Conservation (phyloP, 1,140 invertebrate genomes). For the Trypoxylus dichotomus region DNA sequence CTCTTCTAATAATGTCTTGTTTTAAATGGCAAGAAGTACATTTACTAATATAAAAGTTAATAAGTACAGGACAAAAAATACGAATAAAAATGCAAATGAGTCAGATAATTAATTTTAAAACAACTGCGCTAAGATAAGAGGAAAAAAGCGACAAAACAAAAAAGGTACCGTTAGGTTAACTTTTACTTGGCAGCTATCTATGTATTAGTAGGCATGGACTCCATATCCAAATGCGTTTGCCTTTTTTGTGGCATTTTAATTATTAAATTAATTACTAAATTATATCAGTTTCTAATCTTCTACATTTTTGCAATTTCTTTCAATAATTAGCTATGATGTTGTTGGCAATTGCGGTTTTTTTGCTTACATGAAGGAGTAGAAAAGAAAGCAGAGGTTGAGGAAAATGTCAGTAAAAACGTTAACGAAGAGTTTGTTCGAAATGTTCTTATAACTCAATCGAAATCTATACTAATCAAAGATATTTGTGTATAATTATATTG, state of each 20-base stretch:
- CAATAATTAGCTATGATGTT: neutral
- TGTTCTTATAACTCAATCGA: too few species aligned
- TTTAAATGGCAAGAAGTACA: neutral
- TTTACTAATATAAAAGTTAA: neutral
- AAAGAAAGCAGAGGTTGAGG: neutral
- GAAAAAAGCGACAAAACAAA: slow-evolving; percentile 1
- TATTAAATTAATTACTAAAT: neutral
- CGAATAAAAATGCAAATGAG: slow-evolving; percentile 19
- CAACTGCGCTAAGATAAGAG: neutral
- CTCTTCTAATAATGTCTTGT: neutral
- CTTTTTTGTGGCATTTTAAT: too few species aligned
- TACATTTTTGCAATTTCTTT: neutral
- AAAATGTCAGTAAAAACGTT: too few species aligned
- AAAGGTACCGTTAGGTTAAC: slow-evolving; percentile 11
- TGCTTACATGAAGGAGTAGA: too few species aligned
- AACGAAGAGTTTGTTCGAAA: too few species aligned
- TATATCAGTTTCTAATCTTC: neutral
- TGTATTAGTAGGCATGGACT: neutral
- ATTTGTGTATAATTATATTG: too few species aligned
- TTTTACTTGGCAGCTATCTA: neutral
- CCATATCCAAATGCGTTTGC: too few species aligned
- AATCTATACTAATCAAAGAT: too few species aligned
- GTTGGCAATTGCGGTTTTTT: neutral
- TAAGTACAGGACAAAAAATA: neutral
- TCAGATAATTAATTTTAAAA: slow-evolving; percentile 21